Base-by-base conservation (phyloP, 2,888 invertebrate genomes). In the Pterostichus madidus region DNA sequence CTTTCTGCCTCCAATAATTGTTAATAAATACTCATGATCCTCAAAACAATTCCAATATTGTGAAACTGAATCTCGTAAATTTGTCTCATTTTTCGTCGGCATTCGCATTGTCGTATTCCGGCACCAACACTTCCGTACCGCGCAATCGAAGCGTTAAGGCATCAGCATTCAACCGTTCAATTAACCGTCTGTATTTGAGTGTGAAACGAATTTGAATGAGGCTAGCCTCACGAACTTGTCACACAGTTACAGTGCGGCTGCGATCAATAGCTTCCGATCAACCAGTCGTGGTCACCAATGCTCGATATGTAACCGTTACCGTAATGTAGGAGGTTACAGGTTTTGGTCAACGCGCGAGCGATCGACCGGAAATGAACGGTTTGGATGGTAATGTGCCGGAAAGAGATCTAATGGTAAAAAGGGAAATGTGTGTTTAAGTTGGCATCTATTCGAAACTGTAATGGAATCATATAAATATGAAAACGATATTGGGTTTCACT, bases 201-300 rank as follows among this genome's bases (percentile, higher is more conserved):
- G 39, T 49, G 49, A 49, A 6, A 2, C n/a, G 49, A 49, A 49
- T 49, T 49, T 49, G 49, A 49, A 49, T 49, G 13, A 49, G 49
- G 49, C n/a, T 4, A 49, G 10, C 49, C 49, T 49, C 8, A 49
- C 44, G 11, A 44, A 44, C 49, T 49, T 49, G 49, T 49, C 49
- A 49, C 49, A 39, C 5, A 5, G 39, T 39, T 5, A 39, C 39
- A 39, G 39, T 24, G 24, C 1, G 8, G 39, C n/a, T 11, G 13
- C 49, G 49, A 49, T 49, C 49, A 49, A 49, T 49, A 49, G 49
- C 49, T 49, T 11, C 49, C 49, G 49, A 11, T 49, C 3, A 39
- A 39, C 39, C 39, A 8, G 7, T 39, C 39, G 39, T 39, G 39
- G 49, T 11, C 11, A 2, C 49, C 49, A 49, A 49, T 39, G 39